Conservation (phyloP, 2,888 invertebrate species). For the Ectemnius cavifrons region DNA sequence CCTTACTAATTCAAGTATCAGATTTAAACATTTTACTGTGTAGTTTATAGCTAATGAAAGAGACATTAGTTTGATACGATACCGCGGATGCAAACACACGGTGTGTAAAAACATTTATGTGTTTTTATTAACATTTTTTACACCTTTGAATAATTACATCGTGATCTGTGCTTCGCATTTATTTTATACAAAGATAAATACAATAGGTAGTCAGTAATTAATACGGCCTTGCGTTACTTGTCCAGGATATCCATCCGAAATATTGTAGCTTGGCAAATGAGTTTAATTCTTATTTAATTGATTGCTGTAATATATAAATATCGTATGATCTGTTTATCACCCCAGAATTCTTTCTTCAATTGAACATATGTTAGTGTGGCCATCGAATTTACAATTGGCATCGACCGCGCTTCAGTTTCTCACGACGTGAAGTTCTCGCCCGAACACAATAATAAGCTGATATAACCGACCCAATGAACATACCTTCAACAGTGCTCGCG, state of each 20-base stretch:
- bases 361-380: slow-evolving; percentile 37
- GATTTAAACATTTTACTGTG: too few species aligned
- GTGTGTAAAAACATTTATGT: slow-evolving; percentile 75
- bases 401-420: slow-evolving; percentile 2
- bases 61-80: too few species aligned
- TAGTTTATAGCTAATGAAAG: too few species aligned
- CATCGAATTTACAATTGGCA: slow-evolving; percentile 20
- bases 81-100: too few species aligned
- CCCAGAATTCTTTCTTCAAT: slow-evolving; percentile 51
- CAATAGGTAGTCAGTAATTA: slow-evolving; percentile 67
- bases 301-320: slow-evolving; percentile 62
- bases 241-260: slow-evolving; percentile 46
- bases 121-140: slow-evolving; percentile 77
- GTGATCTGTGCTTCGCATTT: slow-evolving; percentile 69
- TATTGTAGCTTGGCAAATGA: slow-evolving; percentile 56
- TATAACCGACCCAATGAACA: slow-evolving; percentile 22
- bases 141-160: slow-evolving; percentile 73
- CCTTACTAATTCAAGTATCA: too few species aligned
- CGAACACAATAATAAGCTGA: slow-evolving; percentile 18
- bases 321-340: slow-evolving; percentile 57
- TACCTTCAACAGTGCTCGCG: slow-evolving; percentile 6
- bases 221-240: slow-evolving; percentile 42
- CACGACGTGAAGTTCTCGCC: slow-evolving; percentile 21
- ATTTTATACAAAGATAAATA: slow-evolving; percentile 74
- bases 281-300: slow-evolving; percentile 40